Evolutionary conservation across 2,888 invertebrate genomes (phyloP).

Genomic region (Alitta virens): DNA sequence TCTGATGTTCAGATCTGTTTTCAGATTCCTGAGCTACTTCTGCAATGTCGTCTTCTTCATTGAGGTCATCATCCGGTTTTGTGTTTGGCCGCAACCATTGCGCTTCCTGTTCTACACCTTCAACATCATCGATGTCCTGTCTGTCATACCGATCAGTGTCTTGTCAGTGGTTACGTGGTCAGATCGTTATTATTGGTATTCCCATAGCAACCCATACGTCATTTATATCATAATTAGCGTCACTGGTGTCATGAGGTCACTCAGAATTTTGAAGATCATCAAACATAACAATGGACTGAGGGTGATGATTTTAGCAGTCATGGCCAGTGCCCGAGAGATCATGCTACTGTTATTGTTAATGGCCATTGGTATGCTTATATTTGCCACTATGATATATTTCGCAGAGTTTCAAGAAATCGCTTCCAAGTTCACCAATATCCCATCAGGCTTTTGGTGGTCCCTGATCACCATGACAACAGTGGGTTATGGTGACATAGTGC

Average conservation of each 20-base stretch:
- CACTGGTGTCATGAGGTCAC: slow-evolving; percentile 16
- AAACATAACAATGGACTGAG: slow-evolving; percentile 20
- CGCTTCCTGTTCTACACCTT: slow-evolving; percentile 12
- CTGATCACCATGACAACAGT: slow-evolving; percentile 41
- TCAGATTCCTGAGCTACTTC: background rate
- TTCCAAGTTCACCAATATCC: slow-evolving; percentile 28
- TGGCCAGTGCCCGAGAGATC: slow-evolving; percentile 21
- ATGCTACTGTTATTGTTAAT: slow-evolving; percentile 24
- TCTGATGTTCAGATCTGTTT: too few species aligned
- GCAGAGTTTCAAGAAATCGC: slow-evolving; percentile 20
- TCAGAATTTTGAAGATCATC: slow-evolving; percentile 25
- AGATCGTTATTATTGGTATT: background rate
- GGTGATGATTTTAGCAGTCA: slow-evolving; percentile 23
- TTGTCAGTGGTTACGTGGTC: background rate
- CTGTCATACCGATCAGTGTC: background rate
- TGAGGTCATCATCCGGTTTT: slow-evolving; percentile 1
- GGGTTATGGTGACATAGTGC: slow-evolving; percentile 41
- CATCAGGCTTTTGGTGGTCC: slow-evolving; percentile 37
- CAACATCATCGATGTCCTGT: slow-evolving; percentile 6
- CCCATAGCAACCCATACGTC: background rate
- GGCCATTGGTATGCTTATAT: slow-evolving; percentile 24
- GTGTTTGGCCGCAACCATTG: background rate
- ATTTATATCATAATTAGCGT: slow-evolving; percentile 15
- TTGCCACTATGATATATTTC: slow-evolving; percentile 25
- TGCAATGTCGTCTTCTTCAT: slow-evolving; percentile 3